Evolutionary conservation across 2,113 vertebrate genomes (phyloP).

Genomic region (Ceyx melanurus): DNA sequence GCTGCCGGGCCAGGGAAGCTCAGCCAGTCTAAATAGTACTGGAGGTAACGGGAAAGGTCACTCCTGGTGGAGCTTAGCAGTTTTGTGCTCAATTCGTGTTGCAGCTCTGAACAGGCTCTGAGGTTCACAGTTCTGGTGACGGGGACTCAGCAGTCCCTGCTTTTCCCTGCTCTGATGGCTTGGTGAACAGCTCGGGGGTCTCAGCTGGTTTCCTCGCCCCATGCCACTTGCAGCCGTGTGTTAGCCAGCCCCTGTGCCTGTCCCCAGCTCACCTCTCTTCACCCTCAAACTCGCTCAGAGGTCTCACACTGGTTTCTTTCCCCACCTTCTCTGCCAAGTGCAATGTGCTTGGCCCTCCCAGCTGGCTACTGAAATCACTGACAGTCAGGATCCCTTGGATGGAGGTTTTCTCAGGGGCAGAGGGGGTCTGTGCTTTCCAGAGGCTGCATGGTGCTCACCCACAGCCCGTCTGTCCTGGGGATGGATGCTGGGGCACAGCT

Average conservation of each 20-base stretch:
- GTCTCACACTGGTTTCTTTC: background rate
- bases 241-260: rapidly evolving
- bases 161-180: background rate
- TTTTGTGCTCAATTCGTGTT: background rate
- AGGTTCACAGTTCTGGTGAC: background rate
- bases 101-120: background rate
- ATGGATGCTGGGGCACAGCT: background rate
- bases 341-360: background rate
- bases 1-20: constrained; percentile 32
- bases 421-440: background rate
- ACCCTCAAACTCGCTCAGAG: rapidly evolving
- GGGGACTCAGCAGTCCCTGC: background rate
- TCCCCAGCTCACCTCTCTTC: background rate
- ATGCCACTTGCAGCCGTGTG: background rate
- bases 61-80: background rate
- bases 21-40: constrained; percentile 53
- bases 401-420: background rate
- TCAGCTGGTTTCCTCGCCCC: background rate
- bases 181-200: background rate
- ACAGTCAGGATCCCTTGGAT: rapidly evolving
- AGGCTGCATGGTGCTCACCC: background rate
- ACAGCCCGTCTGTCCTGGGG: background rate
- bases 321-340: background rate
- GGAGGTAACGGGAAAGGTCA: constrained; percentile 30
- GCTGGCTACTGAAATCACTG: background rate